A percentile compares a stretch with the other conserved stretches of the same genome.
Evolutionary conservation across 2,113 vertebrate species (phyloP).

Genomic region (Syngnathus scovelli): DNA sequence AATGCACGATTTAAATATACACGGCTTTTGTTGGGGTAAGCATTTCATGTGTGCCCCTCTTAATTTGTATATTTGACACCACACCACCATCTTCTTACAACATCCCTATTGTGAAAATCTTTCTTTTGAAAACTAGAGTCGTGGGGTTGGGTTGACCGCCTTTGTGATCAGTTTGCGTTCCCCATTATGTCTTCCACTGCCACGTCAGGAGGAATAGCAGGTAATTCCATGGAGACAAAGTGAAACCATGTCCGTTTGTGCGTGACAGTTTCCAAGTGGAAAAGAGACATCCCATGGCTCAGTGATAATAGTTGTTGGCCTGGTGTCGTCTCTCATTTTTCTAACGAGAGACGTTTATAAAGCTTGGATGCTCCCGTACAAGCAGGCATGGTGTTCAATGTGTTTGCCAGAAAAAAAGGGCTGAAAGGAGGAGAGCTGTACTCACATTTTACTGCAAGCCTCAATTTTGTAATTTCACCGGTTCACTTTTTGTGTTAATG

Average conservation of each 20-base stretch:
- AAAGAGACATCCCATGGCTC: conserved; percentile 33
- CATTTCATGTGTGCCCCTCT: conserved; percentile 8
- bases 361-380: conserved; percentile 45
- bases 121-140: not conserved
- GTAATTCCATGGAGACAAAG: conserved; percentile 18
- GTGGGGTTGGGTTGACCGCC: no score
- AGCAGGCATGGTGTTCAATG: conserved; percentile 39
- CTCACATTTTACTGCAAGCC: conserved; percentile 20
- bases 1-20: conserved; percentile 34
- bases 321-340: conserved; percentile 47
- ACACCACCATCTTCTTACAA: not conserved
- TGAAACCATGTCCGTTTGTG: conserved; percentile 31
- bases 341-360: conserved; percentile 40
- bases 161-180: not conserved
- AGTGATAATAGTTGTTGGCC: conserved; percentile 37
- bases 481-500: conserved; percentile 4
- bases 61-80: not conserved
- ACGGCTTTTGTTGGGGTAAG: conserved; percentile 3
- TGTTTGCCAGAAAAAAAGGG: conserved; percentile 20
- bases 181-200: conserved; percentile 18
- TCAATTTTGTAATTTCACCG: conserved; percentile 31
- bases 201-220: conserved; percentile 8
- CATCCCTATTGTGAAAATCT: not conserved
- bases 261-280: conserved; percentile 18
- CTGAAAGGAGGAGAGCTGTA: conserved; percentile 4